Conservation (phyloP, 2,113 vertebrate species). For the Halcyon malimbica region DNA sequence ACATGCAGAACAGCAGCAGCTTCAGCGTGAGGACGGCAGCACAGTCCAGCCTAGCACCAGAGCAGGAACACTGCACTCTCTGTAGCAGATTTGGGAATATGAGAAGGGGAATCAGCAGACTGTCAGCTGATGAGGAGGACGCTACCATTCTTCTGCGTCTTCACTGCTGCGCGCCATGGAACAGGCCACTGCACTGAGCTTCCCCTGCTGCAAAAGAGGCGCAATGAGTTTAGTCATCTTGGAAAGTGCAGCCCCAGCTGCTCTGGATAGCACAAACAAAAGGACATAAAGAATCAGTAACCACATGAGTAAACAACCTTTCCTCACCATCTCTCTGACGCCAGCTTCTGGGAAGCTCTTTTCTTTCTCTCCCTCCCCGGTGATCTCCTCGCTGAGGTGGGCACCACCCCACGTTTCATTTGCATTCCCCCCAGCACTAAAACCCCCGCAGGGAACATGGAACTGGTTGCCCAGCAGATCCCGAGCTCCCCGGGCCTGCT, state of each 20-base stretch:
- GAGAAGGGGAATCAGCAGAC: neutral
- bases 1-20: rapidly evolving
- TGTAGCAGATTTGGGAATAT: neutral
- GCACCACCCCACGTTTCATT: neutral
- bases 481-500: neutral
- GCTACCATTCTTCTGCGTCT: neutral
- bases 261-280: neutral
- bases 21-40: neutral
- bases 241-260: neutral
- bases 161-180: neutral
- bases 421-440: neutral
- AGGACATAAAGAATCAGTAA: neutral
- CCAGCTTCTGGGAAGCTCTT: neutral
- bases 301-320: neutral
- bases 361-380: neutral
- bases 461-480: neutral
- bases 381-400: neutral
- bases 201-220: neutral
- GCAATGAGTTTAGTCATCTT: neutral
- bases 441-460: neutral
- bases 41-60: rapidly evolving
- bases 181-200: neutral
- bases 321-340: neutral
- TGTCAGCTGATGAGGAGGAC: constrained; percentile 30
- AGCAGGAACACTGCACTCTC: rapidly evolving